Percentiles rank a stretch among this genome's conserved stretches.
Conservation (phyloP, 1,140 invertebrate genomes). For the Euschistus heros region DNA sequence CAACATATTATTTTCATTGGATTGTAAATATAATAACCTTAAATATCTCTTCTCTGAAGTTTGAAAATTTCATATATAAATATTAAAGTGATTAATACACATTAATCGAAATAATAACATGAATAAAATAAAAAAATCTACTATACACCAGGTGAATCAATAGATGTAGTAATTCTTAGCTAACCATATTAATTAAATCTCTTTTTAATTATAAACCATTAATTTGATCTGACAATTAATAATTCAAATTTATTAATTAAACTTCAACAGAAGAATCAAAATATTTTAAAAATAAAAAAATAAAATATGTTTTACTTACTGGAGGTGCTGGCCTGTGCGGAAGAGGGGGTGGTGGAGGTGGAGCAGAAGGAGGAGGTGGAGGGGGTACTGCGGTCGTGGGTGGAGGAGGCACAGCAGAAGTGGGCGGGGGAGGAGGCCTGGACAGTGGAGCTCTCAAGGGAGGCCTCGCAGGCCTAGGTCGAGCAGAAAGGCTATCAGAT, state of each 20-base stretch:
- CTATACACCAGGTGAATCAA: too few relatives aligned
- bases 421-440: constrained; percentile 38
- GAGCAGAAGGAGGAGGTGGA: constrained; percentile 30
- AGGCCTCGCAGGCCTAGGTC: constrained; percentile 30
- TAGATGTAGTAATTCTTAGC: too few relatives aligned
- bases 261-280: too few relatives aligned
- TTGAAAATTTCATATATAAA: too few relatives aligned
- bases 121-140: too few relatives aligned
- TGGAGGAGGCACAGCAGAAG: constrained; percentile 27
- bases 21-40: too few relatives aligned
- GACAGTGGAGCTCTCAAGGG: constrained; percentile 35
- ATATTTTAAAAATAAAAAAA: too few relatives aligned
- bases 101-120: too few relatives aligned
- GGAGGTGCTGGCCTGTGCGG: constrained; percentile 20
- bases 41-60: too few relatives aligned
- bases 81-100: too few relatives aligned
- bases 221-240: background rate
- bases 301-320: constrained; percentile 16
- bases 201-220: background rate
- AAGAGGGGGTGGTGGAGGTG: constrained; percentile 31
- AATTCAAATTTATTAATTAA: background rate
- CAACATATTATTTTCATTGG: too few relatives aligned
- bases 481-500: constrained; percentile 38
- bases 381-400: constrained; percentile 36
- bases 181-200: too few relatives aligned